Evolutionary conservation across 1,140 invertebrate genomes (phyloP), one percentile per base, ranked within the genome.

Genomic region (Zelostemma sp.): DNA sequence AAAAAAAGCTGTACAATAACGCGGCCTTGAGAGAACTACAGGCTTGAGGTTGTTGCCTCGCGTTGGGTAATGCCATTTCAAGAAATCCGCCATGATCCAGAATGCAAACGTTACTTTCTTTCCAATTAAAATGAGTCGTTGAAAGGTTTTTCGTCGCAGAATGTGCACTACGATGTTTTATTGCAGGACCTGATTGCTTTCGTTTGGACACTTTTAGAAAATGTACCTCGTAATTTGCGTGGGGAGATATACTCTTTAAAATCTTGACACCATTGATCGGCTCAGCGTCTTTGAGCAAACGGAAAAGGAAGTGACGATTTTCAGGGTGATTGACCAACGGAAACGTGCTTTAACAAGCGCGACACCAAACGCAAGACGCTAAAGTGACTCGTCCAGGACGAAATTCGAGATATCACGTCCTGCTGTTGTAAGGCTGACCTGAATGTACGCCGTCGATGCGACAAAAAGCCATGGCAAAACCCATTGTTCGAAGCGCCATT

Each of bases 221-320:
- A 31, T 31, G 28, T 31, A 11, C 28, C 11, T 6, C 11, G 11
- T 6, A 31, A 31, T n/a, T n/a, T n/a, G 28, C 35, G 35, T 38
- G 12, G n/a, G 11, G 35, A 38, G 11, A 31, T 6, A 31, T 31
- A 31, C 5, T 31, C 11, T 31, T 31, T 31, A 6, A 31, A 6
- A 31, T 38, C 35, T 2, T 38, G 31, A 45, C 56, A 21, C 15
- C 31, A 46, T 41, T 49, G 28, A 46, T 38, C 54, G 64, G 40
- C 48, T 50, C 55, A 35, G 35, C 55, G 48, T 59, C 60, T 71
- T 64, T 19, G 19, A 46, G 16, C 17, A 31, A 55, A 63, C 73
- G 80, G 73, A 82, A 81, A 21, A 47, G 81, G 81, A 83, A 81
- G 45, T 55, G 61, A 35, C 79, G 72, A 78, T 76, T 80, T 75